Evolutionary conservation across 2,797 vertebrate genomes (phyloP), one percentile per base, ranked within the genome.

Genomic region (Thaleichthys pacificus): DNA sequence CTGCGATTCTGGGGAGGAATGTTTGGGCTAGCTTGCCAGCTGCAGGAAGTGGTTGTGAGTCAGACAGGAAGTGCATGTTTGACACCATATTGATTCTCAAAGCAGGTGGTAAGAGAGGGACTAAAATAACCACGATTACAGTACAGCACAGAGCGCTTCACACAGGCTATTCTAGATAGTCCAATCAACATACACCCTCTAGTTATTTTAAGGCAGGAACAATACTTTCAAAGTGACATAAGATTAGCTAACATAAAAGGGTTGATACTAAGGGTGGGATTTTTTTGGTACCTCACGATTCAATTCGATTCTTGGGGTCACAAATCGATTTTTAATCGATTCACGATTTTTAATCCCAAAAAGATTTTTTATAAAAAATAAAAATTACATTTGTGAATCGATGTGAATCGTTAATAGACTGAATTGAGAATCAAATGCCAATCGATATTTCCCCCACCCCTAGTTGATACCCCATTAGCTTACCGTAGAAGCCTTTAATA

Each of bases 31-130:
- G 38, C 19, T 61, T 64, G 70, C 69, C 74, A 85, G 60, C 68
- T 78, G 71, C 68, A 57, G 79, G 69, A 82, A 74, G 51, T 32
- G 56, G 21, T 11, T 58, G 56, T 58, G 56, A 19, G 21, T 19
- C 56, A 5, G 21, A 58, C n/a, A 58, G 56, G 56, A 60, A 60
- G 57, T 60, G 42, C 11, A 47, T 47, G 42, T 76, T 22, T 61
- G 62, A 64, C 69, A 62, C 32, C 12, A 15, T 35, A 11, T 54
- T 73, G 47, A 38, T 60, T 67, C 57, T 56, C 19, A 56, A n/a
- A 56, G 66, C 70, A 76, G 72, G 73, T 68, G 47, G 70, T 15
- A 38, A 12, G n/a, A 58, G 42, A 69, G 63, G 62, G 71, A 70
- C 69, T 60, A 32, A 70, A 70, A 61, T 61, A 70, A 49, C 15